phyloP scores from a whole-genome alignment of 2,888 invertebrate species.

The Agonopterix heracliana region DNA sequence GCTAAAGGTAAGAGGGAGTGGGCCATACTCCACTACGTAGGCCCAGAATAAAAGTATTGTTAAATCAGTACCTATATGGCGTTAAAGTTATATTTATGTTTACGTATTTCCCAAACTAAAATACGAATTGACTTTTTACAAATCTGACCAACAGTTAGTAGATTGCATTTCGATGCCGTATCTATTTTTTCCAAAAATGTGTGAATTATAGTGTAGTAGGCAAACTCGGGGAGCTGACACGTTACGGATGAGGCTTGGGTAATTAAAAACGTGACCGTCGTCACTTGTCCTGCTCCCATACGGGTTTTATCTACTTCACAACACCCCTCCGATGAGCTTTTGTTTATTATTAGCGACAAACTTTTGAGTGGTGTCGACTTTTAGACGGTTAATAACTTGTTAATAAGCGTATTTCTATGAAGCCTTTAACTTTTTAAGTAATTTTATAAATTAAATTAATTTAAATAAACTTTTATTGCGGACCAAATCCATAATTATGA shows the following conservation, averaged over 20 bases:
- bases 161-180: background rate
- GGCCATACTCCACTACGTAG: too few species aligned
- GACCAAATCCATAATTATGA: too few species aligned
- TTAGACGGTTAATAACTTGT: background rate
- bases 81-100: too few species aligned
- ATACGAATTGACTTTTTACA: background rate
- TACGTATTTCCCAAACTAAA: too few species aligned
- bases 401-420: background rate
- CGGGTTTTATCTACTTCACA: slow-evolving; percentile 66
- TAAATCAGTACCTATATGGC: too few species aligned
- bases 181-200: background rate
- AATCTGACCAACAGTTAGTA: background rate
- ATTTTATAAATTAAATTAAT: too few species aligned
- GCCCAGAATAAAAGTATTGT: too few species aligned
- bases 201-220: slow-evolving; percentile 5
- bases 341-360: slow-evolving; percentile 59
- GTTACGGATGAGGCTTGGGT: slow-evolving; percentile 62
- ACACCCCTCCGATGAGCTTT: slow-evolving; percentile 48
- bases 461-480: too few species aligned
- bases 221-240: slow-evolving; percentile 46
- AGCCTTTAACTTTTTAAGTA: background rate
- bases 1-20: too few species aligned
- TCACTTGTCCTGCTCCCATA: slow-evolving; percentile 65
- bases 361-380: slow-evolving; percentile 8
- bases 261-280: slow-evolving; percentile 76